Evolutionary conservation across 2,888 invertebrate genomes (phyloP), one percentile per base, ranked within the genome.

Genomic region (Lucinisca nassula): DNA sequence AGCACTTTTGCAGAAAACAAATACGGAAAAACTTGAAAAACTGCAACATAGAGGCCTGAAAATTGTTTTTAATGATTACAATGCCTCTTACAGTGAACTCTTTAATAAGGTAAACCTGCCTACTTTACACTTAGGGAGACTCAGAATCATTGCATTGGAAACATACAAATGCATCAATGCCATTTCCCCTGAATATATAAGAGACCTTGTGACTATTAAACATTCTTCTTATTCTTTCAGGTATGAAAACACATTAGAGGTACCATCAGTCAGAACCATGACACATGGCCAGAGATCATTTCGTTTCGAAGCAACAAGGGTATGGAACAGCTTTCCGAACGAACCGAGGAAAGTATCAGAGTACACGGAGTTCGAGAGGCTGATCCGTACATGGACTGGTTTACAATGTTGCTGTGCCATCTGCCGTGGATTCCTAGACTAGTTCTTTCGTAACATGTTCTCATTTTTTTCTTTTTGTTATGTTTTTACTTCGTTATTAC

Each of bases 261-360:
- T 82, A 27, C 77, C 84, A 37, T 32, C 21, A 24, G 73, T 84
- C 0, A 58, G 45, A 35, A 79, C 74, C 21, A 35, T 49, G 27
- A 45, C 37, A 27, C 75, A 84, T 75, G 74, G 84, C 35, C 73
- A 79, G 24, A 79, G 67, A 27, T 70, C 24, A 1, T 84, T 79
- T 45, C 51, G 75, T 3, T 84, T 78, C 67, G 79, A 84, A 45
- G 74, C 84, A 3, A 24, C 74, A 49, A 58, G 45, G 75, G 73
- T 83, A 14, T 83, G 83, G 55, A 83, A 78, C 72, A 77, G 58
- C 67, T 49, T 79, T 21, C 84, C 79, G 10, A 84, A 84, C 67
- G 79, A 84, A 0, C 32, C 74, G 1, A 58, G 61, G 75, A 58
- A 8, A 45, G 37, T 61, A 10, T 12, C 24, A 35, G 32, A 38